Conservation (phyloP, 1,140 invertebrate species). For the Drosophila erecta region DNA sequence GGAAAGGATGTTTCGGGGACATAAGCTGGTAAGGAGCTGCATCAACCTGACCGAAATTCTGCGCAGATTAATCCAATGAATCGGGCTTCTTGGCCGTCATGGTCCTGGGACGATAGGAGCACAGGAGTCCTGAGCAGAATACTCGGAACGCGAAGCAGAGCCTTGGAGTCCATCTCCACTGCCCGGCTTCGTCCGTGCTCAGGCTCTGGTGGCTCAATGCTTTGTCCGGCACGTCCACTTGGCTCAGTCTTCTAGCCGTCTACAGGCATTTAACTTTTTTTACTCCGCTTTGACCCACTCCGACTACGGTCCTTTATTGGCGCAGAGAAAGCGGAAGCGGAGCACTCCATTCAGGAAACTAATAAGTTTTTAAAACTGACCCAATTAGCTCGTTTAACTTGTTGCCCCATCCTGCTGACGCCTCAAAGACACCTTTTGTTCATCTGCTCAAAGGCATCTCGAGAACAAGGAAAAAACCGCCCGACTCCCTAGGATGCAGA, state of each 20-base stretch:
- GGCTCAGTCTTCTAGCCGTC: slow-evolving; percentile 7
- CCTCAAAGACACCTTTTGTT: slow-evolving; percentile 68
- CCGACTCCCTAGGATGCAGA: slow-evolving; percentile 10
- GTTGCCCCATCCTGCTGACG: slow-evolving; percentile 19
- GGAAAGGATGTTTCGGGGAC: slow-evolving; percentile 20
- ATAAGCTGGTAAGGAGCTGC: slow-evolving; percentile 26
- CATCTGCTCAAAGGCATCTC: slow-evolving; percentile 52
- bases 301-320: slow-evolving; percentile 35
- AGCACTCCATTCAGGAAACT: slow-evolving; percentile 42
- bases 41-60: slow-evolving; percentile 21
- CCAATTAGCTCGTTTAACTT: slow-evolving; percentile 69
- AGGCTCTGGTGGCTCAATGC: slow-evolving; percentile 11
- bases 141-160: slow-evolving; percentile 9
- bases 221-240: slow-evolving; percentile 24
- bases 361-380: slow-evolving; percentile 73
- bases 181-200: slow-evolving; percentile 4
- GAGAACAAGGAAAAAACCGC: slow-evolving; percentile 14
- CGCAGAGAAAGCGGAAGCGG: slow-evolving; percentile 6
- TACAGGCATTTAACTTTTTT: slow-evolving; percentile 18
- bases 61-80: slow-evolving; percentile 20
- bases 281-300: not conserved
- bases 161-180: not conserved
- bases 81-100: slow-evolving; percentile 23
- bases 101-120: not conserved
- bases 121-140: slow-evolving; percentile 8